Percentiles rank a stretch among this genome's conserved stretches.
Conservation (phyloP, 1,140 invertebrate species). For the Latrodectus geometricus region DNA sequence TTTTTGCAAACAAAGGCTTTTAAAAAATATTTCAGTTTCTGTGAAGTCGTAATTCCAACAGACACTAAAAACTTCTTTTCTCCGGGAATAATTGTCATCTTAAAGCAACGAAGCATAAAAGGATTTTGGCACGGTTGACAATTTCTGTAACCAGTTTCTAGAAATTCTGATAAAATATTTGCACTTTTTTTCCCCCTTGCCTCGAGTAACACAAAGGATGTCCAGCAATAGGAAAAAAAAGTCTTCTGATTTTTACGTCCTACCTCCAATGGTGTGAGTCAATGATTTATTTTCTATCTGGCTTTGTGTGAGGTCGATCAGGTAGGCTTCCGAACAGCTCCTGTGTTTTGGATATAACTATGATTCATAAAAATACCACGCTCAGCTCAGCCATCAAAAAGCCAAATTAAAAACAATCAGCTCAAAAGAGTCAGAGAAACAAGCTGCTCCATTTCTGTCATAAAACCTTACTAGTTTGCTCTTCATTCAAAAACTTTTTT, state of each 20-base stretch:
- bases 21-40: conserved; percentile 12
- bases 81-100: background rate
- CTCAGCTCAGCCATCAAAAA: too few species aligned
- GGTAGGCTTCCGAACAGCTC: too few species aligned
- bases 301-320: background rate
- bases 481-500: too few species aligned
- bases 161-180: conserved; percentile 37
- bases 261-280: background rate
- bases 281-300: background rate
- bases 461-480: too few species aligned
- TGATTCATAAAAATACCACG: too few species aligned
- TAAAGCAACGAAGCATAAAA: conserved; percentile 20
- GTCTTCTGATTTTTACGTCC: background rate
- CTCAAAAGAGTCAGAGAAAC: too few species aligned
- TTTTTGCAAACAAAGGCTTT: background rate
- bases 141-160: background rate
- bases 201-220: background rate
- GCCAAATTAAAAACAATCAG: too few species aligned
- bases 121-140: conserved; percentile 10
- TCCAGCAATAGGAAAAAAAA: background rate
- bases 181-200: background rate
- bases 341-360: too few species aligned
- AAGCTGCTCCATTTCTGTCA: too few species aligned
- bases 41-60: conserved; percentile 38
- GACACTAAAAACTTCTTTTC: conserved; percentile 34